These are phyloP conservation scores for Leptopilina syphax DNA, from an alignment of 2,888 invertebrate genomes.

Conservation along the genomic window DNA sequence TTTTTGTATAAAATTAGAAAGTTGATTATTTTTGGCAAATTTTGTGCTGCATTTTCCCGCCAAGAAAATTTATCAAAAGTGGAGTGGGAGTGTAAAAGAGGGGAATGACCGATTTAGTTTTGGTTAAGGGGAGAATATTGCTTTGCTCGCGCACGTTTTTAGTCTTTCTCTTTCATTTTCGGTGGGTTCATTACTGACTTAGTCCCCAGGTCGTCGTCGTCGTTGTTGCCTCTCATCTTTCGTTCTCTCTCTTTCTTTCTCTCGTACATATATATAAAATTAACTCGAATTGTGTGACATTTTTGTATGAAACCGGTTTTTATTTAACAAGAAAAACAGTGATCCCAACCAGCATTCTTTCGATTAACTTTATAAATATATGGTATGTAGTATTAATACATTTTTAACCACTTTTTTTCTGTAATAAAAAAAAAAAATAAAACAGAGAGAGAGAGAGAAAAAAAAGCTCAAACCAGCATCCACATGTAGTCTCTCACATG, in stretches of 20 bases:
- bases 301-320: slow-evolving; percentile 23
- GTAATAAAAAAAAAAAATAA: too few species aligned
- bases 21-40: background rate
- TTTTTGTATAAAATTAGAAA: background rate
- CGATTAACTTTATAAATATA: background rate
- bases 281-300: background rate
- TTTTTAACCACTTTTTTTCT: background rate
- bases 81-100: background rate
- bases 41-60: background rate
- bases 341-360: background rate
- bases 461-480: background rate
- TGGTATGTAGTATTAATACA: slow-evolving; percentile 8
- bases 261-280: background rate
- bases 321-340: slow-evolving; percentile 25
- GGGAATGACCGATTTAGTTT: slow-evolving; percentile 29
- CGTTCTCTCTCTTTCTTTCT: background rate
- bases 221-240: background rate
- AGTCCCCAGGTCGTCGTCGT: slow-evolving; percentile 1
- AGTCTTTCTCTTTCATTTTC: background rate
- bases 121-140: background rate
- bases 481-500: background rate
- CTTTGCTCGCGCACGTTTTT: slow-evolving; percentile 20
- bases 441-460: too few species aligned
- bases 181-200: background rate
- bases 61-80: background rate